Evolutionary conservation across 2,888 invertebrate species (phyloP), one percentile per base, ranked within the genome.

Genomic region (Himalopsyche japonica): DNA sequence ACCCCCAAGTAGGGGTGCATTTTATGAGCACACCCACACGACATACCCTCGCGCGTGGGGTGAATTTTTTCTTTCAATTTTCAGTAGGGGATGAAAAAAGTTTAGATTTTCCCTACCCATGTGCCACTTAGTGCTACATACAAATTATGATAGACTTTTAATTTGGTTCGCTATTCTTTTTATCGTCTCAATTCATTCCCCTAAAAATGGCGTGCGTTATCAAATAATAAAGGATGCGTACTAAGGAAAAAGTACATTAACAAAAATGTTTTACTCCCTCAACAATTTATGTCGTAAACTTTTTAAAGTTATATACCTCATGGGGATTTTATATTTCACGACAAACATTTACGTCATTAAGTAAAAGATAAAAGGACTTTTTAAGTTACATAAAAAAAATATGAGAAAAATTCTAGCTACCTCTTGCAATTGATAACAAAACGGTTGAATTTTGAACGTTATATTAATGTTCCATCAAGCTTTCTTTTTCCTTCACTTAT

Each of bases 81-180:
- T 81, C 78, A 80, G 43, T 24, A 20, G 57, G 57, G 57, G 57
- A 57, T 57, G 7, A 57, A 57, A 57, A 57, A 57, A 57, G 20
- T 57, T 57, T 8, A 24, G 57, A 57, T 57, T 57, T 57, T 57
- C 57, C 57, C 57, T 24, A 43, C 34, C 64, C 77, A 81, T 77
- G 77, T 76, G 77, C 83, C 84, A 83, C 85, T 85, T 83, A 83
- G 81, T 86, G 80, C 85, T 80, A 83, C 84, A 84, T 85, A 82
- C 84, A 86, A 84, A 84, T 85, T 86, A 84, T 86, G 86, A 86
- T 86, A 81, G 86, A 86, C 86, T 86, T 86, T 86, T 86, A 86
- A 86, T 86, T 86, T 86, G 83, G 80, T 78, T 80, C 84, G 76
- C 81, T 80, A 80, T 57, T 57, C 57, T 57, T 57, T 57, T 57